Evolutionary conservation across 2,888 invertebrate species (phyloP), one percentile per base, ranked within the genome.

Genomic region (Cyclophora punctaria): DNA sequence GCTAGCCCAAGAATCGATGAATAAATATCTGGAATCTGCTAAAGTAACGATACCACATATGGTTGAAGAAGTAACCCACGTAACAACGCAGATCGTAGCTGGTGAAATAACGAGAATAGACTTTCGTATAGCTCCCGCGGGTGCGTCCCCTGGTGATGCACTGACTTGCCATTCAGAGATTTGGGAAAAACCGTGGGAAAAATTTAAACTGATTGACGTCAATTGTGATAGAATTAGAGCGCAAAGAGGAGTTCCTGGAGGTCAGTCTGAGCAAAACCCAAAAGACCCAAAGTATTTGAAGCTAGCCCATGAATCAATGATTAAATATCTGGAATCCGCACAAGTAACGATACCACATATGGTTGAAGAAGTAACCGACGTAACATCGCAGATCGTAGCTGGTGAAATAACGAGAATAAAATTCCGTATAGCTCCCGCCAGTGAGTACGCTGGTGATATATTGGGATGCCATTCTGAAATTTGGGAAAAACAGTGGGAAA

Each of bases 41-140:
- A 20, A 64, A 66, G 41, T 61, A 42, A 44, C 52, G 56, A 42
- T 48, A 55, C 34, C 52, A 50, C 67, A 73, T 52, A 57, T 62
- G 47, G 64, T 81, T 37, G 52, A 70, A 3, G 60, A 73, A 53
- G 70, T 81, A 1, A 69, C 64, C 48, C 63, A 57, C 48, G 81
- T 75, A 2, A 51, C 48, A 3, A 62, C 58, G n/a, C 58, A 73
- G 63, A 51, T 73, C 3, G 72, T 74, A 2, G 59, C 72, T 7
- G 80, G 81, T 42, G 61, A 51, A 2, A 63, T 64, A 41, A 76
- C 73, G 49, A 55, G 62, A 37, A 76, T 81, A 44, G 69, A 75
- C 51, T 81, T 67, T 2, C 20, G 20, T 20, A 20, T 20, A 20
- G 2, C 20, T 20, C 20, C 20, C 20, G 2, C 20, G 20, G 20